These are phyloP conservation scores for Mastomys natalensis DNA, from an alignment of 2,113 vertebrate genomes.

Conservation along the genomic window DNA sequence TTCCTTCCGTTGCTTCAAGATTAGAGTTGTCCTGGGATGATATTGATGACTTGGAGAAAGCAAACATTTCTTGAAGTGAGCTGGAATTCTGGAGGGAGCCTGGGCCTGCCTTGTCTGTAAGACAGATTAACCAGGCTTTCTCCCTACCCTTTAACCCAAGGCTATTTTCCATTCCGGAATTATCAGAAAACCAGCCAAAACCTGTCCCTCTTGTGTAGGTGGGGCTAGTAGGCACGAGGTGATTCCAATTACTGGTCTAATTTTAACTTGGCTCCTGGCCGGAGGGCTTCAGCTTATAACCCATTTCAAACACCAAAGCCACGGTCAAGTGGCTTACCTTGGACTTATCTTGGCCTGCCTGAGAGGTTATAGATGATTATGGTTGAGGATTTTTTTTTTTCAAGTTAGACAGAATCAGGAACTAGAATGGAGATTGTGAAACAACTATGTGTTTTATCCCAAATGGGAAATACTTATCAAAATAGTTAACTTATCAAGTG, in stretches of 20 bases:
- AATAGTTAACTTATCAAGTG: conserved; percentile 85
- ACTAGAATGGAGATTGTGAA: conserved; percentile 67
- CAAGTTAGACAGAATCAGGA: conserved; percentile 67
- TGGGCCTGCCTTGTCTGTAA: conserved; percentile 81
- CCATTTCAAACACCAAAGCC: conserved; percentile 68
- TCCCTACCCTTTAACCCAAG: conserved; percentile 77
- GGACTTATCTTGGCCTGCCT: conserved; percentile 60
- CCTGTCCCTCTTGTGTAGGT: conserved; percentile 31
- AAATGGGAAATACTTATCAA: conserved; percentile 84
- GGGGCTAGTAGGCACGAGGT: conserved; percentile 29
- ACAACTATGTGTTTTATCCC: conserved; percentile 70
- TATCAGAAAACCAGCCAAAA: conserved; percentile 72
- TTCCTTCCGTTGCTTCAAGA: conserved; percentile 82
- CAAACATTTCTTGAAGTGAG: conserved; percentile 79
- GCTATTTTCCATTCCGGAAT: conserved; percentile 75
- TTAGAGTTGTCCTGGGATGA: conserved; percentile 67
- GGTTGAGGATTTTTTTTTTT: conserved; percentile 63
- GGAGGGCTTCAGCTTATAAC: conserved; percentile 70
- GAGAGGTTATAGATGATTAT: conserved; percentile 68
- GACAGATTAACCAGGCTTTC: conserved; percentile 66
- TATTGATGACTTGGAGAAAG: conserved; percentile 78
- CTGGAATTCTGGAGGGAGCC: conserved; percentile 77
- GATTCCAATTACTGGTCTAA: conserved; percentile 73
- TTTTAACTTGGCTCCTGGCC: conserved; percentile 76
- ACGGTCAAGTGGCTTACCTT: conserved; percentile 45